A percentile compares a stretch with the other conserved stretches of the same genome.
Evolutionary conservation across 2,888 invertebrate genomes (phyloP).

Genomic region (Cryptophagus acutangulus): DNA sequence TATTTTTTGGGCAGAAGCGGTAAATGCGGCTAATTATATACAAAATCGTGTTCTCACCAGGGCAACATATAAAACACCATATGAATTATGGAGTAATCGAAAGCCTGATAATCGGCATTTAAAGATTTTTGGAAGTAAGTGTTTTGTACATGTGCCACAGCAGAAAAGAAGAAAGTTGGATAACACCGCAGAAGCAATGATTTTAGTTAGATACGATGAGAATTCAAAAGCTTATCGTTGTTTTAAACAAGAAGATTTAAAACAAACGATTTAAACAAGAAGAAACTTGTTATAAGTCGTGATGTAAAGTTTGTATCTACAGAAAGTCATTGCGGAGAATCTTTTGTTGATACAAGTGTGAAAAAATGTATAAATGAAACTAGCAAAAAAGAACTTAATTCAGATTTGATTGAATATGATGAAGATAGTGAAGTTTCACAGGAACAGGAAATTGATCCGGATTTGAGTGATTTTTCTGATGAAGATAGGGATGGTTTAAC

Average conservation of each 20-base stretch:
- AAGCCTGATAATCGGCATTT: conserved; percentile 16
- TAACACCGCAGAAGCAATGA: conserved; percentile 10
- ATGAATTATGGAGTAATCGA: conserved; percentile 15
- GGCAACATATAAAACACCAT: conserved; percentile 13
- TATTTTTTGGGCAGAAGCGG: conserved; percentile 18
- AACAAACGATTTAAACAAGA: conserved; percentile 7
- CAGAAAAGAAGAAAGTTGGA: conserved; percentile 19
- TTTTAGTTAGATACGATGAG: conserved; percentile 13
- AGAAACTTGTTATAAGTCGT: conserved; percentile 10
- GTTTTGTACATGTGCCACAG: conserved; percentile 13
- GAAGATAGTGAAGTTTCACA: too few relatives aligned
- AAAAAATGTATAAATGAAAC: too few relatives aligned
- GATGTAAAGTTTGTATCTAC: conserved; percentile 14
- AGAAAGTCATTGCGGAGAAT: too few relatives aligned
- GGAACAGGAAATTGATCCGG: too few relatives aligned
- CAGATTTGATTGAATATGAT: too few relatives aligned
- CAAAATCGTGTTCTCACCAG: conserved; percentile 10
- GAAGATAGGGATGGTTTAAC: too few relatives aligned
- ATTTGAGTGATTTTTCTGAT: too few relatives aligned
- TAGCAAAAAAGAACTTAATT: too few relatives aligned
- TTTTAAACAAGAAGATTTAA: too few relatives aligned
- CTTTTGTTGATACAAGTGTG: too few relatives aligned
- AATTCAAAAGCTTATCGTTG: conserved; percentile 9
- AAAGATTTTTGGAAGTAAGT: conserved; percentile 15
- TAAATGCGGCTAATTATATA: conserved; percentile 14